Conservation (phyloP, 2,797 vertebrate genomes). For the Limosa lapponica region DNA sequence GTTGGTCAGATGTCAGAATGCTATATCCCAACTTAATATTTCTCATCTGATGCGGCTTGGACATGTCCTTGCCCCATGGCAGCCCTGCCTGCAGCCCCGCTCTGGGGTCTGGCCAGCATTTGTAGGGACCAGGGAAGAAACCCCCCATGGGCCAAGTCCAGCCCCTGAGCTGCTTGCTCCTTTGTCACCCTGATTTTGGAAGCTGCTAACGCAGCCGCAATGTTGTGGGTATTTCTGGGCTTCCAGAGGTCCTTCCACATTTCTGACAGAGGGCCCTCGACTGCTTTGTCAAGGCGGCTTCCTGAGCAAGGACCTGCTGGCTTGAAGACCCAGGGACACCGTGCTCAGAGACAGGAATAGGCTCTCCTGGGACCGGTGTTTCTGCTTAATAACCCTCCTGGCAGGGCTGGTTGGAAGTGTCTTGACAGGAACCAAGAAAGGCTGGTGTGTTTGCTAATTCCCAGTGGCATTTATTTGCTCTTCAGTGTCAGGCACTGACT, state of each 20-base stretch:
- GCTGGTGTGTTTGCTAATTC: neutral
- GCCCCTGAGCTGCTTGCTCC: neutral
- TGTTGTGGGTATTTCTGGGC: neutral
- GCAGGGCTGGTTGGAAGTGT: neutral
- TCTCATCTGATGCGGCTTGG: neutral
- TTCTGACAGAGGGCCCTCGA: neutral
- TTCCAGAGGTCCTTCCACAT: neutral
- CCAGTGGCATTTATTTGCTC: neutral
- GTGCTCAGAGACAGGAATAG: neutral
- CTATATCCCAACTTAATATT: neutral
- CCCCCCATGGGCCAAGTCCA: neutral
- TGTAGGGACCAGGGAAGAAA: rapidly evolving
- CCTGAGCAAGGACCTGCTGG: neutral
- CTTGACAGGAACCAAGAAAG: neutral
- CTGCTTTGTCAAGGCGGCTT: neutral
- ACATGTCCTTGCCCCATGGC: rapidly evolving
- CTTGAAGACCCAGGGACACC: neutral
- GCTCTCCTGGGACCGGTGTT: neutral
- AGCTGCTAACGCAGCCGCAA: neutral
- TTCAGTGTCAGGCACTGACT: neutral
- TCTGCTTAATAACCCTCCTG: neutral
- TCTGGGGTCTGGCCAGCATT: neutral
- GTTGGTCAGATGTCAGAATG: neutral
- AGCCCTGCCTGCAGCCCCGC: neutral
- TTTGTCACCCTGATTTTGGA: neutral